Evolutionary conservation across 1,140 invertebrate species (phyloP).

Genomic region (Acromyrmex echinatior): DNA sequence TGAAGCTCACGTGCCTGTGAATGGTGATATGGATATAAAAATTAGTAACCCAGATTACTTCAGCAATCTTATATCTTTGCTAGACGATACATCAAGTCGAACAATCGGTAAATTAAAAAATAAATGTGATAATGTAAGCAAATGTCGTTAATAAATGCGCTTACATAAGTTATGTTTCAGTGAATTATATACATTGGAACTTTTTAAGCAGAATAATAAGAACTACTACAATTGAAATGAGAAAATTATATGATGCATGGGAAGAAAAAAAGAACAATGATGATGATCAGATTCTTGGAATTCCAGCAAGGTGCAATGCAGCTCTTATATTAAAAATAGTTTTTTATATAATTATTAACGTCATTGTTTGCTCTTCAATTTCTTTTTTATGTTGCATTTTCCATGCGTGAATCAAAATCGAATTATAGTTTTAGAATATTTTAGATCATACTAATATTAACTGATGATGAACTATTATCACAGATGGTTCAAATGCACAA

Average conservation of each 20-base stretch:
- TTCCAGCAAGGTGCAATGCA: neutral
- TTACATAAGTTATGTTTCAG: slow-evolving; percentile 38
- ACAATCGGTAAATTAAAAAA: slow-evolving; percentile 52
- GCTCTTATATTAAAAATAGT: neutral
- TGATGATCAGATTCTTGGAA: neutral
- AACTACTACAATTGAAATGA: slow-evolving; percentile 66
- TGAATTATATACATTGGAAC: slow-evolving; percentile 76
- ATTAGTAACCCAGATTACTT: neutral
- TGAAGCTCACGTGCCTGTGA: slow-evolving; percentile 7
- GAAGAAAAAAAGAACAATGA: neutral
- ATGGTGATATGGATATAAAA: neutral
- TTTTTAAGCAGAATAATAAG: slow-evolving; percentile 65
- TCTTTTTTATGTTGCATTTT: neutral
- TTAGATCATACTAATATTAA: neutral
- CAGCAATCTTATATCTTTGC: slow-evolving; percentile 4
- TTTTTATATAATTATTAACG: neutral
- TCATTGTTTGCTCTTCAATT: neutral
- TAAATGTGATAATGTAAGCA: neutral
- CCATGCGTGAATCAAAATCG: neutral
- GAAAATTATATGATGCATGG: slow-evolving; percentile 37
- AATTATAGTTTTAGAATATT: neutral
- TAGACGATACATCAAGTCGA: slow-evolving; percentile 53
- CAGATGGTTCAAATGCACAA: neutral
- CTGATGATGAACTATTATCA: neutral
- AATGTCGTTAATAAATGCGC: neutral